phyloP scores from a whole-genome alignment of 2,797 vertebrate species.

The Propithecus perrieri region DNA sequence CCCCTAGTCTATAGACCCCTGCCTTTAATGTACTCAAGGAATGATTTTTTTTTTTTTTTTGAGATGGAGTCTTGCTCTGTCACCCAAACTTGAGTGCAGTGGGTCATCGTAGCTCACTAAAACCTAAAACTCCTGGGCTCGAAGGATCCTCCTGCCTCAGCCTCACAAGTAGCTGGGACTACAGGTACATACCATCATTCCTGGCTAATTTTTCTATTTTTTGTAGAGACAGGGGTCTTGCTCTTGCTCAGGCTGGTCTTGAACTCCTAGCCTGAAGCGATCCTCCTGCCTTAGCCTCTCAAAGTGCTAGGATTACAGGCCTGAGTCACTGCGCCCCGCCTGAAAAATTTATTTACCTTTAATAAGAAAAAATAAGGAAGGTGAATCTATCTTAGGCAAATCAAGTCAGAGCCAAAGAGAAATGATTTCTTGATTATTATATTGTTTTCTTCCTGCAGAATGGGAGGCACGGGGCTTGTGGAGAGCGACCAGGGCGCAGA shows the following conservation, averaged over 20 bases:
- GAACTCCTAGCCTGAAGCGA: neutral
- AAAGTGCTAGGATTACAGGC: neutral
- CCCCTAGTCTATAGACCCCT: neutral
- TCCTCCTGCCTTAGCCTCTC: neutral
- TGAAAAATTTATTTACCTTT: neutral
- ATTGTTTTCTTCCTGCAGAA: neutral
- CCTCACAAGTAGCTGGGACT: neutral
- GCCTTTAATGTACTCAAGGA: neutral
- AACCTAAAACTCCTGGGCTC: neutral
- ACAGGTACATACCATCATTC: neutral
- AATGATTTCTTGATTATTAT: neutral
- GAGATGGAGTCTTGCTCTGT: neutral
- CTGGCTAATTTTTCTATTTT: neutral
- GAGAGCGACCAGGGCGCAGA: neutral
- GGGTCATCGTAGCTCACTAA: neutral
- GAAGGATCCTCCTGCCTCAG: neutral
- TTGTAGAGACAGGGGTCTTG: neutral
- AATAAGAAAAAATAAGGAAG: neutral
- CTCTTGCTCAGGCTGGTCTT: neutral
- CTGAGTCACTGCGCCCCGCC: neutral
- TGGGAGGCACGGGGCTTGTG: neutral
- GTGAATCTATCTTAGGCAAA: neutral
- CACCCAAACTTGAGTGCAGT: neutral
- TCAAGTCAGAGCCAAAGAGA: slow-evolving; percentile 5
- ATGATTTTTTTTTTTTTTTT: neutral